A percentile compares a stretch with the other conserved stretches of the same genome.
These are phyloP conservation scores for Hedychridium roseum DNA, from an alignment of 2,888 invertebrate genomes.

Conservation along the genomic window DNA sequence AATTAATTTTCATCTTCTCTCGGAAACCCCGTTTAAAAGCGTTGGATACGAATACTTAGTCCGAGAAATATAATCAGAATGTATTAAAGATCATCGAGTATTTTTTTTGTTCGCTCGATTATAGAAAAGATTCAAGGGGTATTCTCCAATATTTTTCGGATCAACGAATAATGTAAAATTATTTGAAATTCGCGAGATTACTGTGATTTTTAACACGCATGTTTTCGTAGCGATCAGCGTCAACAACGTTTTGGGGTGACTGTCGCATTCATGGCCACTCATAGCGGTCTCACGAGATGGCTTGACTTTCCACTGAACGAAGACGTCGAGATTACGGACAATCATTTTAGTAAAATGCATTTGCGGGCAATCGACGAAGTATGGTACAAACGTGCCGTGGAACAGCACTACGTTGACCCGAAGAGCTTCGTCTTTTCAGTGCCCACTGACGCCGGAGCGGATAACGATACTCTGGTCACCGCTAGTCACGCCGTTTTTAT, in stretches of 20 bases:
- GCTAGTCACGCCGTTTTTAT: slow-evolving; percentile 84
- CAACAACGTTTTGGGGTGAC: slow-evolving; percentile 85
- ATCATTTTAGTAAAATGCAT: slow-evolving; percentile 77
- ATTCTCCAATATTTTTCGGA: too few relatives aligned
- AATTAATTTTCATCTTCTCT: too few relatives aligned
- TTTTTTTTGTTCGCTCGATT: too few relatives aligned
- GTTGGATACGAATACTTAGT: too few relatives aligned
- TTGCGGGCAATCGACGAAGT: slow-evolving; percentile 85
- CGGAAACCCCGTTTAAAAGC: too few relatives aligned
- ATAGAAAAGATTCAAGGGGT: too few relatives aligned
- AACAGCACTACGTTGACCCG: slow-evolving; percentile 81
- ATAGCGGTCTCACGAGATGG: slow-evolving; percentile 91
- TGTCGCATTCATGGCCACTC: slow-evolving; percentile 87
- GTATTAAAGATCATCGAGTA: too few relatives aligned
- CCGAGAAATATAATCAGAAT: too few relatives aligned
- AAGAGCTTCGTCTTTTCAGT: slow-evolving; percentile 85
- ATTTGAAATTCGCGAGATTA: background rate
- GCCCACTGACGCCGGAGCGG: slow-evolving; percentile 70
- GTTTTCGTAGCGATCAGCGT: slow-evolving; percentile 75
- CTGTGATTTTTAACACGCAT: background rate
- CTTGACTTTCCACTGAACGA: slow-evolving; percentile 75
- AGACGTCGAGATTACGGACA: slow-evolving; percentile 62
- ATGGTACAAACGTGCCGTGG: slow-evolving; percentile 89
- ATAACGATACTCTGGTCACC: slow-evolving; percentile 77
- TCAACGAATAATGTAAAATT: background rate